Evolutionary conservation across 2,797 vertebrate genomes (phyloP), one percentile per base, ranked within the genome.

Genomic region (Myiothlypis coronata): DNA sequence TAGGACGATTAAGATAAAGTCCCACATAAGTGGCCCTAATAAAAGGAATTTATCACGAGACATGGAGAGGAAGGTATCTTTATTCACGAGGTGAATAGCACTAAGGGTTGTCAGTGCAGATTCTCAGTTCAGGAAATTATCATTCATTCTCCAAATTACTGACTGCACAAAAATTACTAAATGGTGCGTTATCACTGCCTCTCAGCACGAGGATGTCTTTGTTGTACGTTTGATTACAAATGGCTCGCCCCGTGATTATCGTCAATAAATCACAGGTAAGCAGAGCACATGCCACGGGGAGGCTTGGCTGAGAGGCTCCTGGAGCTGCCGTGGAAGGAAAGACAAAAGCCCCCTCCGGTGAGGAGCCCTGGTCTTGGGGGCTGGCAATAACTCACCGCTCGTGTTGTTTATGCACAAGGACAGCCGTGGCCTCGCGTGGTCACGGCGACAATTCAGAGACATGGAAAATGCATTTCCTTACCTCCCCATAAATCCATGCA

Each of bases 131-230:
- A 56, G 96, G 97, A 98, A 98, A 98, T 98, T 97, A 98, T 98
- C 98, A 98, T 98, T 98, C 97, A 98, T 98, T 98, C 97, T 98
- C 97, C 96, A 97, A 98, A 98, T 98, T 98, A 98, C 98, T 96
- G 95, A 91, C 96, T 28, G 95, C 96, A 98, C 98, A 98, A 98
- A 97, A 98, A 98, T 98, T 97, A 98, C 98, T 98, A 98, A 98
- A 98, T 97, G 98, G 97, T 97, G 96, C 85, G 97, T 98, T 98
- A 98, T 98, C 98, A 97, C 97, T 97, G 96, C 97, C 97, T 97
- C 98, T 98, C 98, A 98, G 98, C 49, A 75, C 83, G 91, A 96
- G 96, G 95, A 97, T 96, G 97, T 96, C 98, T 98, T 98, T 98
- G 97, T 98, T 97, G 96, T 97, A 96, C 9, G 30, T 97, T 88